Conservation (phyloP, 2,797 vertebrate species). For the Taeniopygia guttata region DNA sequence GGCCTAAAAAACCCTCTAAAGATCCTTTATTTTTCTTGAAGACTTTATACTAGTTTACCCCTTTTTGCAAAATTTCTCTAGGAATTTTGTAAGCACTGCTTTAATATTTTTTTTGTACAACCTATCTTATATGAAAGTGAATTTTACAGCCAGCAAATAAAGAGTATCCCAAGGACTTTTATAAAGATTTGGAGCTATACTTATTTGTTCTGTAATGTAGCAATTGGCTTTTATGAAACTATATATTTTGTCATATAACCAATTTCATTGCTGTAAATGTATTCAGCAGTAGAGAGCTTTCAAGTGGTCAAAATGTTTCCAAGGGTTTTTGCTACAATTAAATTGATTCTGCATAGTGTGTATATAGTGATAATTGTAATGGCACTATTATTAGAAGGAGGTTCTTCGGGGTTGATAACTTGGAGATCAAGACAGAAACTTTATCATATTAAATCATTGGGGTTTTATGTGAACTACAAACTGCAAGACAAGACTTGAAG, state of each 20-base stretch:
- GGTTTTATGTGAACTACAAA: neutral
- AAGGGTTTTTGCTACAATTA: constrained; percentile 1
- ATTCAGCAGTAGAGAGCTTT: neutral
- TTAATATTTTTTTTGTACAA: neutral
- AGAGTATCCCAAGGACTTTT: neutral
- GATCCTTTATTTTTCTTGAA: neutral
- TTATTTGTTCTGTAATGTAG: neutral
- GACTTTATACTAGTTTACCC: neutral
- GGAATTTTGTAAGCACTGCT: neutral
- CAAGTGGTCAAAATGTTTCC: neutral
- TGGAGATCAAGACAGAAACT: neutral
- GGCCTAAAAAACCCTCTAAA: neutral
- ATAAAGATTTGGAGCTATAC: neutral
- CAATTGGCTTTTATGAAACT: neutral
- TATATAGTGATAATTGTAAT: neutral
- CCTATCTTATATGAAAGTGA: neutral
- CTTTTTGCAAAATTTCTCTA: neutral
- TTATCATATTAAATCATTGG: neutral
- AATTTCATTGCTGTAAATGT: neutral
- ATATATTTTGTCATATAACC: neutral
- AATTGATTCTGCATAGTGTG: neutral
- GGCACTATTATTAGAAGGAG: neutral
- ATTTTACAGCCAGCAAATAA: neutral
- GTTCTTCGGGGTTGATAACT: neutral
- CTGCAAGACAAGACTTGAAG: neutral